phyloP scores from a whole-genome alignment of 2,888 invertebrate species.

The Agonopterix alstromeriana region DNA sequence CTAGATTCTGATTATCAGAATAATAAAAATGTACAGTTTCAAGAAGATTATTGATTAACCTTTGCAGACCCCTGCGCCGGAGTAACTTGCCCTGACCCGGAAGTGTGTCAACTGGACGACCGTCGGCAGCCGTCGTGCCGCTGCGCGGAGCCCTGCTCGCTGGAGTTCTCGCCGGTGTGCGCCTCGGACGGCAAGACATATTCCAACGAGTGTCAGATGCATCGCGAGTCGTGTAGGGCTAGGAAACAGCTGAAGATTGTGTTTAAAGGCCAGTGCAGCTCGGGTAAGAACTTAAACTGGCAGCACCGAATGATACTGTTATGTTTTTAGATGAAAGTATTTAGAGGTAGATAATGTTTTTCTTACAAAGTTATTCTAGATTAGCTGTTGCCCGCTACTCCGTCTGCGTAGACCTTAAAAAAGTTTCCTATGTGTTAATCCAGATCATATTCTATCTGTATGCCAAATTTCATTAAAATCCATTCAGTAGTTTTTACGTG shows the following conservation, averaged over 20 bases:
- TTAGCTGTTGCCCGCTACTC: too few species aligned
- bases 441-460: too few species aligned
- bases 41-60: too few species aligned
- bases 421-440: too few species aligned
- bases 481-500: too few species aligned
- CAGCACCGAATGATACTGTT: background rate
- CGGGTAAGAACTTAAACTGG: slow-evolving; percentile 71
- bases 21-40: too few species aligned
- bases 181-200: slow-evolving; percentile 90
- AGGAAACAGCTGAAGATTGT: slow-evolving; percentile 85
- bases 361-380: too few species aligned
- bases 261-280: slow-evolving; percentile 89
- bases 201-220: slow-evolving; percentile 89
- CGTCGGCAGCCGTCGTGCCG: slow-evolving; percentile 86
- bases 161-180: slow-evolving; percentile 87
- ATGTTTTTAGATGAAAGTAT: too few species aligned
- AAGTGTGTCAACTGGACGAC: slow-evolving; percentile 90
- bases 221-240: slow-evolving; percentile 87
- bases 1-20: too few species aligned
- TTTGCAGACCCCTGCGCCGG: slow-evolving; percentile 88
- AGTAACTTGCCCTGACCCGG: slow-evolving; percentile 86
- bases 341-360: too few species aligned
- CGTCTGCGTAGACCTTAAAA: too few species aligned
- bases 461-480: too few species aligned
- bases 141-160: slow-evolving; percentile 87